Evolutionary conservation across 37 sponge, comb jelly and placozoan genomes (phyloP), one percentile per base, ranked within the genome.

Genomic region (Tethya wilhelma): DNA sequence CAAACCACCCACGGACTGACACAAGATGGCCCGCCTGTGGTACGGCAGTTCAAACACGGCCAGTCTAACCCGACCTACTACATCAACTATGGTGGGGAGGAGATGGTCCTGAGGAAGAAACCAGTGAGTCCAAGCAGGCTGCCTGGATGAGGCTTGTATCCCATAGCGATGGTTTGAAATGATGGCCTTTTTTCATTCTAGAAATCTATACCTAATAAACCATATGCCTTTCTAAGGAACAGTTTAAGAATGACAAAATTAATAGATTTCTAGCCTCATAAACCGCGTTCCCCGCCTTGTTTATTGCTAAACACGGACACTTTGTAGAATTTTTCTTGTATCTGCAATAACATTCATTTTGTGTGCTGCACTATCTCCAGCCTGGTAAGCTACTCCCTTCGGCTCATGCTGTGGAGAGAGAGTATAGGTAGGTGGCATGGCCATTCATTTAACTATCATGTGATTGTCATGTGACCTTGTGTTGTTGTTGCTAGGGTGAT

Each of bases 1-100:
- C 59, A 79, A 37, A 56, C 79, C 55, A 84, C 3, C 25, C 80
- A 67, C 30, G 86, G 74, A 23, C 57, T 84, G 12, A 17, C 56
- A 25, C 17, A 71, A 8, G 59, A 84, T 14, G 78, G 70, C 4
- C 44, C 56, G 2, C 71, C 73, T 0, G 34, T 66, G 0, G 49
- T 90, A 45, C 49, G 82, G 6, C 74, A 80, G 75, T 80, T 79
- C 33, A 69, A 81, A 17, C 86, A 90, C 25, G 94, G 94, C 23
- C 90, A 94, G 71, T 94, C 94, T 22, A 94, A 94, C 56, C 94
- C 94, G 26, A 94, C 94, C 49, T 94, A 90, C 72, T 79, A 87
- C 32, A 22, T 94, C 29, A 77, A 63, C 19, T 85, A 80, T 75
- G 81, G 68, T n/a, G 84, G 87, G 0, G 46, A 56, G 26, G 67